These are phyloP conservation scores for Pachycephus smyrnensis DNA, from an alignment of 2,888 invertebrate species.

Conservation along the genomic window DNA sequence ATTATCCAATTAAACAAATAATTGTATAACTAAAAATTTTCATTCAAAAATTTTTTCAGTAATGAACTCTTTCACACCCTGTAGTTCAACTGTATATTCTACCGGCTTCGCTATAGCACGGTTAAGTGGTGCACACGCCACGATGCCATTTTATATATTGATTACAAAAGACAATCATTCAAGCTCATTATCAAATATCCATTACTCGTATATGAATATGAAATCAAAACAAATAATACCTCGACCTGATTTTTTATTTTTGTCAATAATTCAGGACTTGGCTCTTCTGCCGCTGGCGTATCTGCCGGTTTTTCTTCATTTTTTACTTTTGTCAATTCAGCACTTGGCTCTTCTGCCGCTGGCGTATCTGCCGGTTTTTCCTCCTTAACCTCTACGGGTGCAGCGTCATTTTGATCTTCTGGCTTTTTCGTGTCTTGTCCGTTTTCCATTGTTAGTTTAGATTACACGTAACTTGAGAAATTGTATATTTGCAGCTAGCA, in stretches of 20 bases:
- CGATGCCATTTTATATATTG: too few species aligned
- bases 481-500: too few species aligned
- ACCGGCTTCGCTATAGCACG: too few species aligned
- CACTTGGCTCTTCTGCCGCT: constrained; percentile 30
- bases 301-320: constrained; percentile 28
- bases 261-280: constrained; percentile 41
- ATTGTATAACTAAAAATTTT: background rate
- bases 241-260: constrained; percentile 54
- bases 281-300: constrained; percentile 26
- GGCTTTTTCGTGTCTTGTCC: constrained; percentile 34
- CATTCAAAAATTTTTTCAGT: background rate
- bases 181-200: background rate
- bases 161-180: background rate
- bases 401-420: constrained; percentile 25
- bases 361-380: constrained; percentile 16
- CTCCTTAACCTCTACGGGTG: constrained; percentile 34
- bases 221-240: constrained; percentile 35
- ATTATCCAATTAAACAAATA: background rate
- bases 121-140: too few species aligned
- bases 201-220: background rate
- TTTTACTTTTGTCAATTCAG: constrained; percentile 47
- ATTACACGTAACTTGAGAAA: background rate
- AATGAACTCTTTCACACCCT: too few species aligned
- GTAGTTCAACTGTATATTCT: too few species aligned
- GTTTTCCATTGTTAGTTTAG: constrained; percentile 44